These are phyloP conservation scores for Colinus virginianus DNA, from an alignment of 2,113 vertebrate genomes.

Conservation along the genomic window DNA sequence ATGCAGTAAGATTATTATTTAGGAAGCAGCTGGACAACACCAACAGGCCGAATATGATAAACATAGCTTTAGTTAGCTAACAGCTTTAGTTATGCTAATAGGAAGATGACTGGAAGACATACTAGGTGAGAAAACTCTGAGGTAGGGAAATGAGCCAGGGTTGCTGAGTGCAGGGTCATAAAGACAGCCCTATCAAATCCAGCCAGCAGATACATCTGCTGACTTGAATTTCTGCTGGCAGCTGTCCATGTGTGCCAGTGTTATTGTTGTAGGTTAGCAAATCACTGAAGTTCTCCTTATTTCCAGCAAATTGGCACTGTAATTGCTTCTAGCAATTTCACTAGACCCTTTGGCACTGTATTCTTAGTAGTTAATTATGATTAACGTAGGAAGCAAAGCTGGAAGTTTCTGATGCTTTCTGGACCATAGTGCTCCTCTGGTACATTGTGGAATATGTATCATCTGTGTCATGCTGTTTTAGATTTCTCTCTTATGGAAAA, in stretches of 20 bases:
- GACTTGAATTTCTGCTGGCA: neutral
- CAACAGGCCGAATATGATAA: neutral
- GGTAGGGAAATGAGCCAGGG: neutral
- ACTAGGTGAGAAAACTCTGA: neutral
- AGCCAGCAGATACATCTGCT: neutral
- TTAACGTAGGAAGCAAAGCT: neutral
- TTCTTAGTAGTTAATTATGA: neutral
- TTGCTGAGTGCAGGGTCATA: neutral
- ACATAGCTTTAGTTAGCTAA: neutral
- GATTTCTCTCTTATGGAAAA: neutral
- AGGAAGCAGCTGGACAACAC: neutral
- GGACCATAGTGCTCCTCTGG: neutral
- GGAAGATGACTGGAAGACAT: neutral
- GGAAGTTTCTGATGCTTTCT: neutral
- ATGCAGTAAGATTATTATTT: neutral
- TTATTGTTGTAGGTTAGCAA: neutral
- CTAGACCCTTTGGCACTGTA: neutral
- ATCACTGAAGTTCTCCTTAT: neutral
- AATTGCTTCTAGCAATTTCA: neutral
- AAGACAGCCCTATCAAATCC: neutral
- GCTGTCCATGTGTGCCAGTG: neutral
- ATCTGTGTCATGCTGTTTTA: neutral
- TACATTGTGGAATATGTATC: neutral
- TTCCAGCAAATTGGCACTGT: neutral
- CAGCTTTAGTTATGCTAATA: neutral